Evolutionary conservation across 2,888 invertebrate genomes (phyloP).

Genomic region (Chirona hameri): DNA sequence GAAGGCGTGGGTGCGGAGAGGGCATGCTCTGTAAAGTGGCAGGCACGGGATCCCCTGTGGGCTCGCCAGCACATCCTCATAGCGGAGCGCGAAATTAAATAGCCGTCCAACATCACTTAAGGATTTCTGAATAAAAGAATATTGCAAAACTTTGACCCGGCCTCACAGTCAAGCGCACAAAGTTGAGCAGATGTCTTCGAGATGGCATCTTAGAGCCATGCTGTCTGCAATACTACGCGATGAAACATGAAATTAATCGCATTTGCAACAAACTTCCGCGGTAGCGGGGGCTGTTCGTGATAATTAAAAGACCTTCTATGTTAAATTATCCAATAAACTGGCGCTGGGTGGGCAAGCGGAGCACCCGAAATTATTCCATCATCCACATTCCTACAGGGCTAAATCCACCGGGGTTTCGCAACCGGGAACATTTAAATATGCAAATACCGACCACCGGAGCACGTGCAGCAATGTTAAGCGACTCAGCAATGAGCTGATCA

Average conservation of each 20-base stretch:
- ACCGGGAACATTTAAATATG: neutral
- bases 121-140: constrained; percentile 23
- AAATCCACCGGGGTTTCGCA: too few relatives aligned
- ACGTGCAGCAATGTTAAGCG: neutral
- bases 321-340: neutral
- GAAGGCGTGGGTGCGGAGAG: too few relatives aligned
- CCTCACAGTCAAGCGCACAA: neutral
- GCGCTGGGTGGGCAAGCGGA: neutral
- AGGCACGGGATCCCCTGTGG: too few relatives aligned
- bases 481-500: too few relatives aligned
- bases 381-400: too few relatives aligned
- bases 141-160: neutral
- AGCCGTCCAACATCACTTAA: neutral
- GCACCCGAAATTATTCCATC: too few relatives aligned
- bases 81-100: neutral
- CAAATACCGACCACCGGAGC: neutral
- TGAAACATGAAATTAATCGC: constrained; percentile 22
- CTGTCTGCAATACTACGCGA: neutral
- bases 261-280: neutral
- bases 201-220: neutral
- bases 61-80: too few relatives aligned
- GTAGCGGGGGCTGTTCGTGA: neutral
- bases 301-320: neutral
- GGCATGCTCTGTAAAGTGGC: too few relatives aligned
- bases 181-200: neutral